A percentile compares a stretch with the other conserved stretches of the same genome.
phyloP scores from a whole-genome alignment of 2,113 vertebrate species.

The Aphelocoma coerulescens region DNA sequence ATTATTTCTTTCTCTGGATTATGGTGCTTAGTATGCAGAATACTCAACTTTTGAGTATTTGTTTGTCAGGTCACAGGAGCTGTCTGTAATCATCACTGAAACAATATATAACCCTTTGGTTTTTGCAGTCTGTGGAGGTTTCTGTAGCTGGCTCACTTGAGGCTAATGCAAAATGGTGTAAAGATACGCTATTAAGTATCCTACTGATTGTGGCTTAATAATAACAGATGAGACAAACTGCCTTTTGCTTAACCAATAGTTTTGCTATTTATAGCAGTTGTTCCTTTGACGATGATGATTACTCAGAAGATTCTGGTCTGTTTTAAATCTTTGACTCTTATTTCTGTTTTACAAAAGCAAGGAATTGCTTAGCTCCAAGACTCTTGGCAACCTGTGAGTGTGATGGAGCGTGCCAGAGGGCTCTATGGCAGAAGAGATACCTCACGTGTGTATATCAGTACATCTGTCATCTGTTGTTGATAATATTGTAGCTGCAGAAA shows the following conservation, averaged over 20 bases:
- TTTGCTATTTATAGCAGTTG: background rate
- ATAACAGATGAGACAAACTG: background rate
- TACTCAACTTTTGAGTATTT: background rate
- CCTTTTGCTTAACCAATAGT: background rate
- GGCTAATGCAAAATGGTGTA: background rate
- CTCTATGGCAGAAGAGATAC: background rate
- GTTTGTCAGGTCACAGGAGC: background rate
- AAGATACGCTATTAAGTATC: background rate
- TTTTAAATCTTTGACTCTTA: background rate
- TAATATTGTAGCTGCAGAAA: background rate
- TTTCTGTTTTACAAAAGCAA: background rate
- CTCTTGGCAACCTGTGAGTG: background rate
- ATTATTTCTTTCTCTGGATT: background rate
- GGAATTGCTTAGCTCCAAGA: background rate
- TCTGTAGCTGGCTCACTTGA: background rate
- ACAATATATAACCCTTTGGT: background rate
- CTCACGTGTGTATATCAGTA: background rate
- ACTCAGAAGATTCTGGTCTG: background rate
- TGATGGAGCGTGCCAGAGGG: background rate
- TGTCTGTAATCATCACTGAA: background rate
- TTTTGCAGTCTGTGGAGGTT: background rate
- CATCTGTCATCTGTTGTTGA: background rate
- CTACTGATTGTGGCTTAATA: background rate
- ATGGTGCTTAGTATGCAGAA: background rate
- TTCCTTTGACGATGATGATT: background rate